Evolutionary conservation across 2,113 vertebrate species (phyloP), one percentile per base, ranked within the genome.

Genomic region (Pollachius pollachius): DNA sequence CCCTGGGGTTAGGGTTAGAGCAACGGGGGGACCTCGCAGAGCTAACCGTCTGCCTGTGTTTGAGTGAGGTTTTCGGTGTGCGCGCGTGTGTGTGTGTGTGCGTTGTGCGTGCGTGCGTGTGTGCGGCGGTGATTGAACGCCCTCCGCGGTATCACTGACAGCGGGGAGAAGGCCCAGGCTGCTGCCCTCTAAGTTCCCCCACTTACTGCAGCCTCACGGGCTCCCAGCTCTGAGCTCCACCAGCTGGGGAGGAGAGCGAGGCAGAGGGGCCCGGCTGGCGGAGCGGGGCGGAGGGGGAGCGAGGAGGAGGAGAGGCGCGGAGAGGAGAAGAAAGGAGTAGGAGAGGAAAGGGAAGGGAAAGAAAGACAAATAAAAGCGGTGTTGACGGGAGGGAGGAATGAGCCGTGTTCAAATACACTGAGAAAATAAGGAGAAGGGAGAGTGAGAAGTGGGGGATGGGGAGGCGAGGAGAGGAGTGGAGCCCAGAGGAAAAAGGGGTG

Each of bases 131-230:
- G 85, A 87, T 84, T 85, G 85, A 89, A 80, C 80, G 82, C 83
- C 89, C 83, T 87, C 81, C 80, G 80, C 70, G n/a, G 73, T 85
- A 85, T 88, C 85, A 64, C 74, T 90, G 89, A 89, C 89, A 90
- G 85, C 60, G 7, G 79, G 41, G 87, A 89, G 80, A 85, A 85
- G 85, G 74, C 80, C 85, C 86, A 89, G 89, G 70, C 81, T 65
- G 68, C 63, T 76, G 81, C 82, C 85, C 82, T 84, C 80, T 73
- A 73, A 58, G 69, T 75, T 57, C 83, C 71, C 41, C 85, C 84
- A 84, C 85, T 88, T 84, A 81, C 82, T 81, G 78, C 81, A 23
- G 16, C 87, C 72, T 74, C 3, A 65, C 64, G 81, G 75, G 65
- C 41, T 13, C 21, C 75, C 57, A 80, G 67, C 70, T 75, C 65